Evolutionary conservation across 2,797 vertebrate species (phyloP).

Genomic region (Muscicapa striata): DNA sequence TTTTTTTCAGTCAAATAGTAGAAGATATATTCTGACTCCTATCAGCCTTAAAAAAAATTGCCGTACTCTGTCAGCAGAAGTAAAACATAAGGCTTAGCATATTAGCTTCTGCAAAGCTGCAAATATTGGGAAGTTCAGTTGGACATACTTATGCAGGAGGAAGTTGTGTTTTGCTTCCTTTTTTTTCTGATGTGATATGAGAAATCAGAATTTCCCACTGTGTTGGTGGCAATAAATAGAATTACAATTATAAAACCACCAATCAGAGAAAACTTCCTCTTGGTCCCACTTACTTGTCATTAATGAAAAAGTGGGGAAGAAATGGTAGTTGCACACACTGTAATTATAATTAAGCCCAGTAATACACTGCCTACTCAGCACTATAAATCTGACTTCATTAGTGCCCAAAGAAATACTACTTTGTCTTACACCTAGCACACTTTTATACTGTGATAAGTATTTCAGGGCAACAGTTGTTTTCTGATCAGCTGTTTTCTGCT

Average conservation of each 20-base stretch:
- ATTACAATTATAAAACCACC: neutral
- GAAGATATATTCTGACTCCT: neutral
- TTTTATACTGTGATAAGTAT: neutral
- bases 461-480: neutral
- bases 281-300: neutral
- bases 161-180: neutral
- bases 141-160: neutral
- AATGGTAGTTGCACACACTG: neutral
- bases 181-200: neutral
- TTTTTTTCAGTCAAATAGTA: neutral
- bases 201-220: neutral
- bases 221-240: neutral
- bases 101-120: neutral
- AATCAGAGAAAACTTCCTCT: neutral
- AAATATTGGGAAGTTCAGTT: neutral
- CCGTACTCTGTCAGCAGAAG: neutral
- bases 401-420: neutral
- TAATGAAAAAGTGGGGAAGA: neutral
- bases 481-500: neutral
- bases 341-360: neutral
- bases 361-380: neutral
- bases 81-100: neutral
- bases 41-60: neutral
- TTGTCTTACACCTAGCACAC: neutral
- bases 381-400: neutral